Evolutionary conservation across 2,888 invertebrate species (phyloP).

Genomic region (Parelbella ahira): DNA sequence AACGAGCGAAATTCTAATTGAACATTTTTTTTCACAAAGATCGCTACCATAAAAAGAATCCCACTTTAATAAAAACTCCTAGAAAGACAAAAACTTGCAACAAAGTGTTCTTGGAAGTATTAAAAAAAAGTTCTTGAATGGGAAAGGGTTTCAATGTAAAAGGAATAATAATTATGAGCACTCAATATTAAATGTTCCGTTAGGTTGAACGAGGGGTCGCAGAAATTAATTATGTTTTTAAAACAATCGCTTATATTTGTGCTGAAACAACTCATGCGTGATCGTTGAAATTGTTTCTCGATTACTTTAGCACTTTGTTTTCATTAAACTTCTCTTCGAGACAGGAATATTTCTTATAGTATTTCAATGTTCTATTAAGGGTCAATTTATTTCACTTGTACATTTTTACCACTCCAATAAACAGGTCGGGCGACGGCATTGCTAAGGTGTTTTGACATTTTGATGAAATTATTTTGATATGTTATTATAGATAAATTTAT

Average conservation of each 20-base stretch:
- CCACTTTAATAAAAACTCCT: constrained; percentile 33
- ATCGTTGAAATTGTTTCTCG: constrained; percentile 75
- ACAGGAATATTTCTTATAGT: constrained; percentile 37
- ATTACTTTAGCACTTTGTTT: constrained; percentile 76
- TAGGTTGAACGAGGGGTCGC: constrained; percentile 67
- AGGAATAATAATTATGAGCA: constrained; percentile 79
- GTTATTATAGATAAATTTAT: too few relatives aligned
- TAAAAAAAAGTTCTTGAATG: constrained; percentile 60
- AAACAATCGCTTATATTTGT: constrained; percentile 78
- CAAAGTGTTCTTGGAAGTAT: constrained; percentile 50
- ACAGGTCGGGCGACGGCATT: too few relatives aligned
- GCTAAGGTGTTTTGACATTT: too few relatives aligned
- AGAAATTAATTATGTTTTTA: constrained; percentile 79
- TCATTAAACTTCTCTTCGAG: constrained; percentile 64
- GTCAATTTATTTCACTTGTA: constrained; percentile 22
- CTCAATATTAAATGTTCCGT: constrained; percentile 80
- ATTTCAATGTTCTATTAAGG: constrained; percentile 30
- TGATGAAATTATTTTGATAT: too few relatives aligned
- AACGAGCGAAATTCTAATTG: constrained; percentile 35
- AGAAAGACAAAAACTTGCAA: constrained; percentile 48
- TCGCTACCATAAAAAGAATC: constrained; percentile 30
- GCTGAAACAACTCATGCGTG: constrained; percentile 73
- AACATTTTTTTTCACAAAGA: constrained; percentile 34
- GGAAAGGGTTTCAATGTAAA: constrained; percentile 70
- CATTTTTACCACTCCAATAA: neutral